A percentile compares a stretch with the other conserved stretches of the same genome.
Conservation (phyloP, 1,140 invertebrate species). For the Euura lappo region DNA sequence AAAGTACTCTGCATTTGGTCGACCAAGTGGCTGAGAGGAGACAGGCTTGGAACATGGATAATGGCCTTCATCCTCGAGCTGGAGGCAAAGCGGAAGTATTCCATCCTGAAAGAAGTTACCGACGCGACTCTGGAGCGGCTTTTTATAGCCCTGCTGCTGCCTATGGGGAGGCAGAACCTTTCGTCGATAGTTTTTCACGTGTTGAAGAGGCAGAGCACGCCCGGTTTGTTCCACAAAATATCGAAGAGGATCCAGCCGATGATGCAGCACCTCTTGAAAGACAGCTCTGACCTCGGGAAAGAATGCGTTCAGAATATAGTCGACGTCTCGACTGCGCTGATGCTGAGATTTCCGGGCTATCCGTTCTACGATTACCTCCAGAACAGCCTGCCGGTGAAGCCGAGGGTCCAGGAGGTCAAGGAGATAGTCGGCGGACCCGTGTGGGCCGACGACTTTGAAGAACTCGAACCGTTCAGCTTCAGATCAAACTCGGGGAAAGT, state of each 20-base stretch:
- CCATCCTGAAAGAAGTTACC: conserved; percentile 60
- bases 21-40: conserved; percentile 56
- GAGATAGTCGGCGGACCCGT: conserved; percentile 32
- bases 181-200: conserved; percentile 63
- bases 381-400: conserved; percentile 32
- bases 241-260: conserved; percentile 47
- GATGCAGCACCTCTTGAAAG: conserved; percentile 47
- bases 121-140: conserved; percentile 58
- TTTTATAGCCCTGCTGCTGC: conserved; percentile 53
- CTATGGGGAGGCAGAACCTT: conserved; percentile 53
- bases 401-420: conserved; percentile 27
- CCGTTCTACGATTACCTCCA: conserved; percentile 46
- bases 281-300: conserved; percentile 49
- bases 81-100: conserved; percentile 57
- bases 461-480: conserved; percentile 31
- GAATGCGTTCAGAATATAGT: conserved; percentile 59
- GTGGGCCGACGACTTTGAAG: conserved; percentile 39
- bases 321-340: conserved; percentile 56
- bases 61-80: conserved; percentile 62
- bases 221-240: conserved; percentile 57
- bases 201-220: conserved; percentile 57
- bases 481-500: conserved; percentile 63
- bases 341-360: conserved; percentile 58
- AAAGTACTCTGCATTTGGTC: conserved; percentile 62
- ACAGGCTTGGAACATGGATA: conserved; percentile 61